Conservation (phyloP, 2,888 invertebrate species). For the Carabus problematicus region DNA sequence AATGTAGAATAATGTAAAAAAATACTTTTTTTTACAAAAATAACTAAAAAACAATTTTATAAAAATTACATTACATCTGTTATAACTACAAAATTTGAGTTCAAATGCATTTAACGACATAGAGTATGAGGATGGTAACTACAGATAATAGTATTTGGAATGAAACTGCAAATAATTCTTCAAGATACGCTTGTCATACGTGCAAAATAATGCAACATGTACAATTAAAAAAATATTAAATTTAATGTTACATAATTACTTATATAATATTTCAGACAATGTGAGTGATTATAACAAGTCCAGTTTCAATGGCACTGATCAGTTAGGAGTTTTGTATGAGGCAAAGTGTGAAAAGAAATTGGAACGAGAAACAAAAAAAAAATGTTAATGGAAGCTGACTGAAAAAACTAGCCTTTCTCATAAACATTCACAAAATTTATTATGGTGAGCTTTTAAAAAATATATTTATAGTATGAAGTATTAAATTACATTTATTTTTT, state of each 20-base stretch:
- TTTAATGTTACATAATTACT: too few relatives aligned
- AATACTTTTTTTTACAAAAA: too few relatives aligned
- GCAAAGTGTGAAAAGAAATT: constrained; percentile 9
- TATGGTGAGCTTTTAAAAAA: constrained; percentile 18
- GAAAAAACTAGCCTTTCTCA: constrained; percentile 13
- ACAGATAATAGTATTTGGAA: constrained; percentile 25
- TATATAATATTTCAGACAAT: neutral
- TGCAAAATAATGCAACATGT: constrained; percentile 7
- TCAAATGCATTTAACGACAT: constrained; percentile 27
- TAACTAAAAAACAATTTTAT: too few relatives aligned
- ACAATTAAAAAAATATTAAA: too few relatives aligned
- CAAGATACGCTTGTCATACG: constrained; percentile 26
- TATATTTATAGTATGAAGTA: constrained; percentile 9
- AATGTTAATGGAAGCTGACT: constrained; percentile 25
- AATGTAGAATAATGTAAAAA: too few relatives aligned
- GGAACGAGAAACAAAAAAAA: constrained; percentile 20
- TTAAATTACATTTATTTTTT: neutral
- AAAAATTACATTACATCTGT: neutral
- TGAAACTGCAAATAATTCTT: constrained; percentile 17
- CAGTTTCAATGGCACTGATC: constrained; percentile 33
- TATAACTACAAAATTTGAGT: constrained; percentile 32
- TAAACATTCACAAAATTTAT: constrained; percentile 21
- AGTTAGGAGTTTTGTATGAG: constrained; percentile 31
- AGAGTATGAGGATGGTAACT: constrained; percentile 33
- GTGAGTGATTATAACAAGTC: constrained; percentile 21